phyloP scores from a whole-genome alignment of 2,888 invertebrate species.

The Lasiommata megera region DNA sequence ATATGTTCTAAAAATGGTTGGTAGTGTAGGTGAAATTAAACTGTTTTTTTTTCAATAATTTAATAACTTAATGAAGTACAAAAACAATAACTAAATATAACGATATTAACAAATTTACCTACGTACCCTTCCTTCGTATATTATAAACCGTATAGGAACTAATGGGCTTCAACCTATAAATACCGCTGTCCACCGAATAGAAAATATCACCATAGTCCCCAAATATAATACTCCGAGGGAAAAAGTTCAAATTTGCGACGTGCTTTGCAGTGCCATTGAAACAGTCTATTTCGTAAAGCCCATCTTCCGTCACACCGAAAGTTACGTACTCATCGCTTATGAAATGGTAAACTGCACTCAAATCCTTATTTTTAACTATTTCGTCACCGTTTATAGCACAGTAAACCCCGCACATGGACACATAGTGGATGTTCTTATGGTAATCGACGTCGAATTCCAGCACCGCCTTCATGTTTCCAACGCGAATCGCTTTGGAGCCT shows the following conservation, averaged over 20 bases:
- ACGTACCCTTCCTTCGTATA: slow-evolving; percentile 40
- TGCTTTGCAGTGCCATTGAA: slow-evolving; percentile 59
- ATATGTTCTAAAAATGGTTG: too few species aligned
- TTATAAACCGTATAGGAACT: slow-evolving; percentile 61
- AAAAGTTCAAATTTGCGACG: slow-evolving; percentile 52
- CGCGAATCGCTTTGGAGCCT: slow-evolving; percentile 45
- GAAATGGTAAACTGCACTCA: slow-evolving; percentile 55
- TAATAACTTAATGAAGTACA: neutral
- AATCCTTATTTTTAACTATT: slow-evolving; percentile 57
- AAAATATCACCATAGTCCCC: slow-evolving; percentile 72
- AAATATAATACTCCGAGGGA: slow-evolving; percentile 57
- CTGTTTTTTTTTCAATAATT: too few species aligned
- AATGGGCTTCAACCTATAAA: slow-evolving; percentile 62
- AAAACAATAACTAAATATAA: slow-evolving; percentile 1
- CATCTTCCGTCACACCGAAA: slow-evolving; percentile 53
- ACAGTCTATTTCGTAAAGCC: slow-evolving; percentile 60
- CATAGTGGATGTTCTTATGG: slow-evolving; percentile 57
- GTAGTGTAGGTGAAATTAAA: too few species aligned
- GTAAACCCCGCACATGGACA: slow-evolving; percentile 65
- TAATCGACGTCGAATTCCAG: slow-evolving; percentile 67
- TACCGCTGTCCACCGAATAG: slow-evolving; percentile 54
- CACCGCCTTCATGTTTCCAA: slow-evolving; percentile 55
- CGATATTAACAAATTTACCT: neutral
- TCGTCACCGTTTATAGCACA: slow-evolving; percentile 53
- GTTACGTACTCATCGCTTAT: slow-evolving; percentile 54